Percentiles rank a stretch among this genome's conserved stretches.
Evolutionary conservation across 2,113 vertebrate species (phyloP).

Genomic region (Ciconia maguari): DNA sequence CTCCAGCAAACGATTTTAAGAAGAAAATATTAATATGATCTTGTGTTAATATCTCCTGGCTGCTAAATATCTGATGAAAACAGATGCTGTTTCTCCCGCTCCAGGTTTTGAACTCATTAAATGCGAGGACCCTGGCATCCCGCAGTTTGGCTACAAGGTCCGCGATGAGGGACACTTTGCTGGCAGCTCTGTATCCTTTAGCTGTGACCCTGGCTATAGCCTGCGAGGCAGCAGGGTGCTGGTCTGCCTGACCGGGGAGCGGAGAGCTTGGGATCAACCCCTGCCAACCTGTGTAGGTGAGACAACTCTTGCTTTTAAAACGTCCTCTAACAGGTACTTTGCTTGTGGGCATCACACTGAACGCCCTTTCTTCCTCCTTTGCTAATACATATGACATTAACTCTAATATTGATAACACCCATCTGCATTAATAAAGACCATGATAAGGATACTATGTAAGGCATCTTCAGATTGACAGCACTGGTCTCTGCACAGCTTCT

Average conservation of each 20-base stretch:
- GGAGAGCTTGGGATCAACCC: slow-evolving; percentile 91
- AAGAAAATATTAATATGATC: rapidly evolving
- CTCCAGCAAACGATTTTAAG: background rate
- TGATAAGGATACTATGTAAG: background rate
- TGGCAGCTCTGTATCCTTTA: slow-evolving; percentile 90
- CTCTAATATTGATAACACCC: background rate
- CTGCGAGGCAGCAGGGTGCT: slow-evolving; percentile 84
- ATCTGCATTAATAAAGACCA: rapidly evolving
- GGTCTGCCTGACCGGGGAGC: slow-evolving; percentile 89
- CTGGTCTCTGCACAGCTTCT: background rate
- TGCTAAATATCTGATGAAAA: background rate
- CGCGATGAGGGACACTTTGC: slow-evolving; percentile 96
- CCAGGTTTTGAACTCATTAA: slow-evolving; percentile 96
- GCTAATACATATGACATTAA: rapidly evolving
- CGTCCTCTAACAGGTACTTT: background rate
- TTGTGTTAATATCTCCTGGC: background rate
- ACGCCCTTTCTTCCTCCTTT: background rate
- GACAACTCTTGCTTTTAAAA: background rate
- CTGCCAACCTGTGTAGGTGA: slow-evolving; percentile 92
- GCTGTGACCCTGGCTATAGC: slow-evolving; percentile 91
- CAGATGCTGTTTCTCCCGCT: background rate
- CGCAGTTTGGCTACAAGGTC: slow-evolving; percentile 92
- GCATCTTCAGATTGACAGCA: background rate
- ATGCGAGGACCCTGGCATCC: slow-evolving; percentile 93
- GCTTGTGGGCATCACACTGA: background rate